Conservation (phyloP, 2,797 vertebrate genomes). For the Cetoscarus ocellatus region DNA sequence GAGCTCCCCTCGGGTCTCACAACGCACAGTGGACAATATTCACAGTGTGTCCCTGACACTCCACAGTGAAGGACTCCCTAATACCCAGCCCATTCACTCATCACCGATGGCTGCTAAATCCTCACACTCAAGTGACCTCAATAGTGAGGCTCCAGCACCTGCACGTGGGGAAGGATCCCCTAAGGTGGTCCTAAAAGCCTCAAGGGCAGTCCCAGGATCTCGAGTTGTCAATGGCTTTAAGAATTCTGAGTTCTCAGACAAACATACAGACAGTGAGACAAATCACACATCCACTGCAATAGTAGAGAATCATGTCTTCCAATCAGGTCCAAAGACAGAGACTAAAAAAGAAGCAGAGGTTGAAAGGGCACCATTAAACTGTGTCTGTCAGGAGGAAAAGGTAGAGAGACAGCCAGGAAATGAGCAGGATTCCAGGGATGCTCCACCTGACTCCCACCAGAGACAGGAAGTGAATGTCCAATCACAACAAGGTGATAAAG, state of each 20-base stretch:
- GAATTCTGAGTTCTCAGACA: conserved; percentile 54
- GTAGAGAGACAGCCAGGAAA: conserved; percentile 74
- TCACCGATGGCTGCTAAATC: conserved; percentile 59
- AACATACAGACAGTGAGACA: conserved; percentile 44
- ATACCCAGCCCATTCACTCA: conserved; percentile 47
- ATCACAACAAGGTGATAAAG: conserved; percentile 77
- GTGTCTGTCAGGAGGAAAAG: conserved; percentile 65
- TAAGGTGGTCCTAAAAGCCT: conserved; percentile 75
- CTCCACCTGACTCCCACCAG: conserved; percentile 65
- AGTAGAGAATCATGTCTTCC: conserved; percentile 70
- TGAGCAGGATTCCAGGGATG: conserved; percentile 80
- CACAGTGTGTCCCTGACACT: conserved; percentile 75
- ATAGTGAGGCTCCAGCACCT: conserved; percentile 36
- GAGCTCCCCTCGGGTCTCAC: conserved; percentile 67
- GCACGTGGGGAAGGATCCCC: conserved; percentile 65
- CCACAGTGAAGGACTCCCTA: conserved; percentile 62
- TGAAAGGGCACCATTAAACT: conserved; percentile 50
- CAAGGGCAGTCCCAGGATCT: conserved; percentile 70
- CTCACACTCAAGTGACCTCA: conserved; percentile 47
- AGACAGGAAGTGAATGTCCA: conserved; percentile 69
- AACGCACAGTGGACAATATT: conserved; percentile 59
- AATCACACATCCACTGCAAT: conserved; percentile 64
- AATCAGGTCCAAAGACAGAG: conserved; percentile 48
- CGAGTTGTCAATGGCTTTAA: conserved; percentile 68
- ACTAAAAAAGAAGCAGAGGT: conserved; percentile 51